Evolutionary conservation across 2,888 invertebrate species (phyloP), one percentile per base, ranked within the genome.

Genomic region (Gasteruption jaculator): DNA sequence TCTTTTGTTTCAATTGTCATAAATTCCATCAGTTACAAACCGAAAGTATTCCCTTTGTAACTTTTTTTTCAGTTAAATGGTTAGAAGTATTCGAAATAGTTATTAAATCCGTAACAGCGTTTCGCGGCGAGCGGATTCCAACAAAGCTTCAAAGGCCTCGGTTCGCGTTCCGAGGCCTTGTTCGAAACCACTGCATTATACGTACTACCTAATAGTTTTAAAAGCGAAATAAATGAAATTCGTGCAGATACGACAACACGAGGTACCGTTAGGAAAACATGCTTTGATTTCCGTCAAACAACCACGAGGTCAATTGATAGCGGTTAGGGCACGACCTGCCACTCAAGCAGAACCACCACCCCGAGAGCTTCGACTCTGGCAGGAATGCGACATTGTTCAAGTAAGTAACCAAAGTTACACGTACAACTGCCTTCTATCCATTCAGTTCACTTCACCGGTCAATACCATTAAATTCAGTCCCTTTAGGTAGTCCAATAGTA

Each of bases 261-360:
- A 86, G 68, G 84, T 88, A 58, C 89, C 91, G 46, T 79, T 81
- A 61, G 91, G 91, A 58, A 90, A 90, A 73, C 89, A 90, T 69
- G 91, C 91, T 18, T 76, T 91, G 60, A 90, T 92, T 65, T 83
- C 86, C 48, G 88, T 92, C 33, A 81, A 82, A 58, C 91, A 91
- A 70, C 83, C 85, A 27, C 86, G 88, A 65, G 90, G 90, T 31
- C 89, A 90, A 71, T 77, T 92, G 60, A 80, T 90, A 52, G 86
- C 88, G 59, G 87, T 91, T 58, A 80, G 88, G 58, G 86, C 87
- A 60, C 83, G 86, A 71, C 80, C 82, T 48, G 80, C 84, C 7
- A 73, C 82, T 60, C 81, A 83, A 57, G 80, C 81, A 21, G 68
- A 69, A 65, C 75, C 52, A 62, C 76, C 54, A 68, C 76, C 65